These are phyloP conservation scores for Megathymus violae DNA, from an alignment of 1,140 invertebrate genomes.

Conservation along the genomic window DNA sequence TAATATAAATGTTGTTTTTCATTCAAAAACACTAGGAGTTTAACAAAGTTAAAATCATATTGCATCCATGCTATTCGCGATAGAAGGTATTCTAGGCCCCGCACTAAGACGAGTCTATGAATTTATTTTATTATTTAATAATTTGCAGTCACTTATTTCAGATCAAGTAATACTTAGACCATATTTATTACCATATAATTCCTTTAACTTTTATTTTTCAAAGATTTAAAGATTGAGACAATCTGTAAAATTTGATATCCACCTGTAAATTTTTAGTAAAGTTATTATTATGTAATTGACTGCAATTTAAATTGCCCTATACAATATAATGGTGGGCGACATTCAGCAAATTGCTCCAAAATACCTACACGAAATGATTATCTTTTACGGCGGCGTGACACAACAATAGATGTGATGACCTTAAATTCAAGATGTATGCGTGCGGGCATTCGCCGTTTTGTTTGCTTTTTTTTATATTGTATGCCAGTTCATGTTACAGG, in stretches of 20 bases:
- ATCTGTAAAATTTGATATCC: not conserved
- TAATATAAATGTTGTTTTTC: too few species aligned
- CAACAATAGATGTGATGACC: slow-evolving; percentile 70
- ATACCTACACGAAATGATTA: slow-evolving; percentile 68
- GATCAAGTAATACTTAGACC: too few species aligned
- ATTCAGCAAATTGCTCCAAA: slow-evolving; percentile 67
- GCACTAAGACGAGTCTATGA: too few species aligned
- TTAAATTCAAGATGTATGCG: slow-evolving; percentile 46
- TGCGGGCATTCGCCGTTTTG: slow-evolving; percentile 47
- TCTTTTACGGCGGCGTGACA: slow-evolving; percentile 66
- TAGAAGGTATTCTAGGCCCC: too few species aligned
- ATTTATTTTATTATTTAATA: too few species aligned
- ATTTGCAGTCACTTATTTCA: too few species aligned
- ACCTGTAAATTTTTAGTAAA: not conserved
- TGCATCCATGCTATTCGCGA: too few species aligned
- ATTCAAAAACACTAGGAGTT: too few species aligned
- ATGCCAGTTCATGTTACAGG: slow-evolving; percentile 25
- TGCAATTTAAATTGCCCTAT: slow-evolving; percentile 43
- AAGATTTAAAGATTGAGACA: too few species aligned
- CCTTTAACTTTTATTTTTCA: too few species aligned
- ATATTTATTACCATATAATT: too few species aligned
- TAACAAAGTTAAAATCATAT: too few species aligned
- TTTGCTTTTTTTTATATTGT: slow-evolving; percentile 36
- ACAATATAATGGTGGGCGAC: slow-evolving; percentile 51
- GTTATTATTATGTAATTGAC: slow-evolving; percentile 64